Evolutionary conservation across 2,113 vertebrate genomes (phyloP), one percentile per base, ranked within the genome.

Genomic region (Nicator chloris): DNA sequence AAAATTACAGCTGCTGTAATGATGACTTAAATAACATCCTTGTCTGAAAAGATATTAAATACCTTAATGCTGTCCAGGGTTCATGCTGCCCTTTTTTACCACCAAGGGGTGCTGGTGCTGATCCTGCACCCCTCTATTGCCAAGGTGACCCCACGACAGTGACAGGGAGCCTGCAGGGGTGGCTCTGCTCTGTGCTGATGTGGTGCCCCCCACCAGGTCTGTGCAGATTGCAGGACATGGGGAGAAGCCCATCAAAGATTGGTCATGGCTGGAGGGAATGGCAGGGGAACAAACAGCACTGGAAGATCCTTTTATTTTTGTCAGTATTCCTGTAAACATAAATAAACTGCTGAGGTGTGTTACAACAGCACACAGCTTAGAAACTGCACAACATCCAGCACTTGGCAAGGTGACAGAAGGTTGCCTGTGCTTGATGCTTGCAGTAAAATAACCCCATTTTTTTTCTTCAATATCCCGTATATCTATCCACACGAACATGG

Each of bases 141-240:
- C 68, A 49, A 33, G 47, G 63, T 20, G 40, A 50, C 53, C 53
- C 22, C 76, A 13, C 0, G 2, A 13, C 19, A 26, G 51, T 11
- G 61, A 11, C 39, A 50, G 0, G 1, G 11, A 30, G 10, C 2
- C 19, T 28, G 42, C 53, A 61, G 61, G 50, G 13, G 0, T 2
- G 9, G 30, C 56, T 82, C 44, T 45, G 47, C 56, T 42, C 71
- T 21, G 18, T 1, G 13, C 40, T 65, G 31, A 4, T 1, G 5
- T 28, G 47, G 6, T 19, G 17, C 9, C 6, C 11, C 65, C 49
- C 6, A 2, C 17, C 40, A 59, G n/a, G 7, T n/a, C 45, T 11
- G 9, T 23, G 66, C 2, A 2, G 23, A 2, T 2, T 51, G 27
- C 2, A 3, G 54, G 45, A 39, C 54, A 60, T 0, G 0, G 20